Percentiles rank a stretch among this genome's conserved stretches.
Evolutionary conservation across 1,140 invertebrate species (phyloP).

Genomic region (Orchestia grillus): DNA sequence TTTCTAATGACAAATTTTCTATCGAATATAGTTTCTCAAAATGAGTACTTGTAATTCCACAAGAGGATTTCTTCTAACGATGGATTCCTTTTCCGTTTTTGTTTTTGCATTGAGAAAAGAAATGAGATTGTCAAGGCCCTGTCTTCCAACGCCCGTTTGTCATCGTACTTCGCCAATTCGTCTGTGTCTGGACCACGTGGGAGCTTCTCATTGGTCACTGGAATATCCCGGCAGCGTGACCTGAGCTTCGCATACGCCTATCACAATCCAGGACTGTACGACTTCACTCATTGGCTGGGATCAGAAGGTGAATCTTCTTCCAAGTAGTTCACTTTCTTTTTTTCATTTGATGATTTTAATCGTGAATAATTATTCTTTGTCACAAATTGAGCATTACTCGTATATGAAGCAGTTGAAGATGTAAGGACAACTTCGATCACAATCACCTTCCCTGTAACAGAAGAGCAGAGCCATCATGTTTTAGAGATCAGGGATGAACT

Average conservation of each 20-base stretch:
- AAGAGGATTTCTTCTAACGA: background rate
- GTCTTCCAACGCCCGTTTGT: slow-evolving; percentile 13
- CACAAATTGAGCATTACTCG: too few species aligned
- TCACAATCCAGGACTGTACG: slow-evolving; percentile 48
- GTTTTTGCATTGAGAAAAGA: background rate
- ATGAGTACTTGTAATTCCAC: too few species aligned
- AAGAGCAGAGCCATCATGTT: too few species aligned
- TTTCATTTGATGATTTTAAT: too few species aligned
- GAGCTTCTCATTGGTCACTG: slow-evolving; percentile 2
- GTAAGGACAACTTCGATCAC: too few species aligned
- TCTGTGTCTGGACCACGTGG: background rate
- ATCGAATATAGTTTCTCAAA: too few species aligned
- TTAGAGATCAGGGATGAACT: too few species aligned
- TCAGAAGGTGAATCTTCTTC: slow-evolving; percentile 29
- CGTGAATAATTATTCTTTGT: too few species aligned
- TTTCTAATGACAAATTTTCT: too few species aligned
- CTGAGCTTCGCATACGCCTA: slow-evolving; percentile 37
- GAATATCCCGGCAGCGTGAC: slow-evolving; percentile 3
- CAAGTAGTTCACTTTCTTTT: too few species aligned
- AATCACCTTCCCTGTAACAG: too few species aligned
- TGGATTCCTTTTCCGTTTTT: background rate
- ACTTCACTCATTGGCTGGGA: slow-evolving; percentile 57
- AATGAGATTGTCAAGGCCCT: background rate
- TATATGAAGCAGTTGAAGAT: too few species aligned
- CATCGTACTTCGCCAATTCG: slow-evolving; percentile 15